Conservation (phyloP, 1,140 invertebrate genomes). For the Eciton burchellii region DNA sequence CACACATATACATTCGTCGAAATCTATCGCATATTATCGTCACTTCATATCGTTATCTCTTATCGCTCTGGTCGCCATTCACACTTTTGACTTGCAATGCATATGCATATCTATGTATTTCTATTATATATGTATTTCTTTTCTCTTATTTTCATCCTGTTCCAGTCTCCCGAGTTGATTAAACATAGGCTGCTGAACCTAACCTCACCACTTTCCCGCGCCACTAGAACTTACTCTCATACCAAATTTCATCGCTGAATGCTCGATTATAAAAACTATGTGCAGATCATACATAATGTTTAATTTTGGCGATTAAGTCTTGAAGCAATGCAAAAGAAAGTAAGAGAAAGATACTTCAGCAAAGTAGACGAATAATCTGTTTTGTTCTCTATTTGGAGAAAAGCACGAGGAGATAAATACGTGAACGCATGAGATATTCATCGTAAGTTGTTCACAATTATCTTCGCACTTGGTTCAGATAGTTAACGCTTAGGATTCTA, state of each 20-base stretch:
- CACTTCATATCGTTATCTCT: constrained; percentile 16
- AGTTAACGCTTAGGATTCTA: background rate
- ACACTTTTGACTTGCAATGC: constrained; percentile 24
- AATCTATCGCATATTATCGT: constrained; percentile 21
- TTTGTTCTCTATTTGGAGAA: no score
- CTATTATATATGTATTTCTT: background rate
- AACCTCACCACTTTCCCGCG: constrained; percentile 68
- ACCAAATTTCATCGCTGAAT: constrained; percentile 11
- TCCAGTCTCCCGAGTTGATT: background rate
- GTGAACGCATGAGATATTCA: no score
- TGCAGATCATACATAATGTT: no score
- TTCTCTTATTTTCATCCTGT: constrained; percentile 8
- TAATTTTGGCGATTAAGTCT: no score
- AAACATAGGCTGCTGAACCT: constrained; percentile 40
- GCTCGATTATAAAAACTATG: background rate
- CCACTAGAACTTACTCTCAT: constrained; percentile 10
- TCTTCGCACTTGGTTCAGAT: background rate
- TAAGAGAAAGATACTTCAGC: no score
- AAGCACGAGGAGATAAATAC: no score
- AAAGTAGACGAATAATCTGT: no score
- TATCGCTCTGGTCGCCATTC: background rate
- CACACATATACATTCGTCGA: background rate
- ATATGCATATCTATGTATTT: background rate
- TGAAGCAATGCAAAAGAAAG: no score
- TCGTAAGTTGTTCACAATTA: background rate